phyloP scores from a whole-genome alignment of 2,797 vertebrate species.

The Aulostomus chinensis region DNA sequence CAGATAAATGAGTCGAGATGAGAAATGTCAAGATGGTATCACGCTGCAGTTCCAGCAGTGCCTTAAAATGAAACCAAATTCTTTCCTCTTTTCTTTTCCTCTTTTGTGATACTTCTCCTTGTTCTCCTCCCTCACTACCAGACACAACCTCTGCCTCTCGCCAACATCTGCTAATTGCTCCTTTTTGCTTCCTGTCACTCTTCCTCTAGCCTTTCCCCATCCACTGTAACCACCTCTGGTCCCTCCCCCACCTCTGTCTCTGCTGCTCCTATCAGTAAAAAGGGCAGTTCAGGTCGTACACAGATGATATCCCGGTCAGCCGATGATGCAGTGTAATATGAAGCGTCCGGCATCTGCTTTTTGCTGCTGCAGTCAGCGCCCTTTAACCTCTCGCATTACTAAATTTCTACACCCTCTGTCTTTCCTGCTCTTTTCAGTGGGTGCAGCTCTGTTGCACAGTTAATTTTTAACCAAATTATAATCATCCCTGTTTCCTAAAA shows the following conservation, averaged over 20 bases:
- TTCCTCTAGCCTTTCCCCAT: conserved; percentile 21
- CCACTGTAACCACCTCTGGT: conserved; percentile 36
- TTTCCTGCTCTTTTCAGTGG: conserved; percentile 8
- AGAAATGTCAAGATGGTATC: conserved; percentile 44
- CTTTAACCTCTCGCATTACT: conserved; percentile 64
- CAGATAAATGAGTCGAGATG: conserved; percentile 47
- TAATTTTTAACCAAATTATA: background rate
- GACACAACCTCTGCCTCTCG: conserved; percentile 22
- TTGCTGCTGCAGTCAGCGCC: conserved; percentile 63
- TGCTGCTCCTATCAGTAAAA: conserved; percentile 34
- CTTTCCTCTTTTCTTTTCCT: conserved; percentile 2
- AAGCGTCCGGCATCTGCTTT: conserved; percentile 66
- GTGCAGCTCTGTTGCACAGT: background rate
- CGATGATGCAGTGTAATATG: conserved; percentile 70
- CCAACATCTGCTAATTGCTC: conserved; percentile 42
- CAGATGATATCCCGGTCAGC: conserved; percentile 63
- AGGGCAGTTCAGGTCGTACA: conserved; percentile 57
- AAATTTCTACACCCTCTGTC: conserved; percentile 22
- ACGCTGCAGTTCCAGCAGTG: conserved; percentile 14
- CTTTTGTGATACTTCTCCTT: conserved; percentile 11
- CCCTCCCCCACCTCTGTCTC: conserved; percentile 3
- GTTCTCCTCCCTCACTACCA: conserved; percentile 8
- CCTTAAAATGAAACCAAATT: conserved; percentile 34
- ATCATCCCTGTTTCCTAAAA: background rate
- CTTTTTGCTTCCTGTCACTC: conserved; percentile 50